These are phyloP conservation scores for Dolichotis patagonum DNA, from an alignment of 2,113 vertebrate genomes.

Conservation along the genomic window DNA sequence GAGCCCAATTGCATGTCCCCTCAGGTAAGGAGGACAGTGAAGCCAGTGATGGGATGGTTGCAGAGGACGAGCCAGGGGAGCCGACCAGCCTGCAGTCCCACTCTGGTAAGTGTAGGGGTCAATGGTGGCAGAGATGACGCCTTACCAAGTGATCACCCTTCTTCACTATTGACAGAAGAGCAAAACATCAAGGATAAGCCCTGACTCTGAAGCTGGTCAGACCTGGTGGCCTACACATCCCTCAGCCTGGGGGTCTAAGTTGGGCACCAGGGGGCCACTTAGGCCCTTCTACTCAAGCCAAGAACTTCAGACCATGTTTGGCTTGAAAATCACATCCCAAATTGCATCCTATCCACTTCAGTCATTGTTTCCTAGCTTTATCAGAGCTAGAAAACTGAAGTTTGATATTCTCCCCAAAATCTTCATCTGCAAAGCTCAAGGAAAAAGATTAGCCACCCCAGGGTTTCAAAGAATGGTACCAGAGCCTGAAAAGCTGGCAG, in stretches of 20 bases:
- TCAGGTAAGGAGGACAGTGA: constrained; percentile 57
- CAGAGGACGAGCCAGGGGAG: neutral
- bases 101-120: constrained; percentile 43
- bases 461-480: neutral
- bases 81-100: neutral
- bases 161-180: neutral
- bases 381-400: neutral
- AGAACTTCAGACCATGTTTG: accelerated
- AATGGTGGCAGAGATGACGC: accelerated
- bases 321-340: neutral
- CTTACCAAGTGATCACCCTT: neutral
- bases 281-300: neutral
- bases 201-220: neutral
- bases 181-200: neutral
- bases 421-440: neutral
- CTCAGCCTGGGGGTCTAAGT: too few species aligned
- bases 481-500: neutral
- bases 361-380: neutral
- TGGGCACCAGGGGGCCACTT: neutral
- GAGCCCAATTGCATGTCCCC: neutral
- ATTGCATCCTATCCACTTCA: accelerated
- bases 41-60: constrained; percentile 21
- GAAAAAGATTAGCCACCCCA: neutral
- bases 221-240: neutral
- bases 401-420: neutral